Conservation (phyloP, 35 echinoderm and acorn worm genomes). For the Apostichopus californicus region DNA sequence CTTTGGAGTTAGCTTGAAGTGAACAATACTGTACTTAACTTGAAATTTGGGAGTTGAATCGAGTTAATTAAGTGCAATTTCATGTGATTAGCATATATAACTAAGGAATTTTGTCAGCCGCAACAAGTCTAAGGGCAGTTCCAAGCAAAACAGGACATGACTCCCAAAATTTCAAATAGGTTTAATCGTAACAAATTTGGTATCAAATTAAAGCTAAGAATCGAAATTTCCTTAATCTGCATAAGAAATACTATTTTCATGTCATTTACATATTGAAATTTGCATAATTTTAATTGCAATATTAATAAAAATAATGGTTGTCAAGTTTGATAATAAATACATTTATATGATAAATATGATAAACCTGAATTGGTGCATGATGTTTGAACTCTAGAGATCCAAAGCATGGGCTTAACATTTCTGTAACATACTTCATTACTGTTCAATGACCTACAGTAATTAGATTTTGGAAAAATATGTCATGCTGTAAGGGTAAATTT, state of each 20-base stretch:
- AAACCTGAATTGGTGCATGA: not conserved
- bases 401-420: not conserved
- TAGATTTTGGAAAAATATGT: not conserved
- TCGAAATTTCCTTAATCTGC: not conserved
- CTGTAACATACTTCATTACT: not conserved
- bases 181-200: too few species aligned
- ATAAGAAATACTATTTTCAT: not conserved
- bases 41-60: too few species aligned
- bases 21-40: too few species aligned
- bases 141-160: too few species aligned
- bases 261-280: conserved; percentile 33
- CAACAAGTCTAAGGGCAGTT: not conserved
- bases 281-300: not conserved
- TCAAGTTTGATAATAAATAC: not conserved
- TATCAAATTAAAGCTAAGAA: too few species aligned
- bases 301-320: not conserved
- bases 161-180: too few species aligned
- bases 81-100: too few species aligned
- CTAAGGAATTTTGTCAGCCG: too few species aligned
- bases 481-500: not conserved
- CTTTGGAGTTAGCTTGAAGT: too few species aligned
- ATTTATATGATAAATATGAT: not conserved
- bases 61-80: too few species aligned
- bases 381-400: not conserved
- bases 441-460: not conserved